These are phyloP conservation scores for Dreissena polymorpha DNA, from an alignment of 1,140 invertebrate genomes.

Conservation along the genomic window DNA sequence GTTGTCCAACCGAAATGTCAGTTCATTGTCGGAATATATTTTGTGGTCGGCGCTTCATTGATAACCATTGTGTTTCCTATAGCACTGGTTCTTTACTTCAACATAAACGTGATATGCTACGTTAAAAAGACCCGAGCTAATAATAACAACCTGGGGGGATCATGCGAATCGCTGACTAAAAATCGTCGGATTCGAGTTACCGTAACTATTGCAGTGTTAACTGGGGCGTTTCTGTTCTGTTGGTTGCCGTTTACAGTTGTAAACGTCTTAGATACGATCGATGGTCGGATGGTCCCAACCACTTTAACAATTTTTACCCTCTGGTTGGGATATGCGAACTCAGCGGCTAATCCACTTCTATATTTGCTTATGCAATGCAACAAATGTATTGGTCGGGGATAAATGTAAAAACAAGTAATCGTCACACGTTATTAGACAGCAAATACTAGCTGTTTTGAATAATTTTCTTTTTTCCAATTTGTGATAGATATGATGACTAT, in stretches of 20 bases:
- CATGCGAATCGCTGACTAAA: not conserved
- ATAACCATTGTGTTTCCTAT: constrained; percentile 18
- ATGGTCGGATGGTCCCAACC: not conserved
- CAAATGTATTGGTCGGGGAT: constrained; percentile 10
- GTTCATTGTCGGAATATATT: not conserved
- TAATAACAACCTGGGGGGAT: not conserved
- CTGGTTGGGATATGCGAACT: constrained; percentile 42
- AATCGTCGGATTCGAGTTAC: constrained; percentile 32
- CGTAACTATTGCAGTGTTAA: constrained; percentile 17
- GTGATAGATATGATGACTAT: too few relatives aligned
- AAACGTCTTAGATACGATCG: constrained; percentile 11
- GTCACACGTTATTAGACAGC: too few relatives aligned
- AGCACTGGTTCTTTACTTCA: constrained; percentile 14
- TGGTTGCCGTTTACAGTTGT: constrained; percentile 36
- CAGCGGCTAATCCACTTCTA: constrained; percentile 31
- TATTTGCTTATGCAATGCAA: constrained; percentile 20
- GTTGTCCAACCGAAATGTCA: not conserved
- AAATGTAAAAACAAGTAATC: not conserved
- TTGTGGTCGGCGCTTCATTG: constrained; percentile 7
- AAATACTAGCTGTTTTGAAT: too few relatives aligned
- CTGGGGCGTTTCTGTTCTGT: constrained; percentile 24
- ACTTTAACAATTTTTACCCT: not conserved
- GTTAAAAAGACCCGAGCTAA: not conserved
- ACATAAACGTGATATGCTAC: constrained; percentile 3
- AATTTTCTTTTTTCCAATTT: too few relatives aligned